Evolutionary conservation across 2,797 vertebrate species (phyloP).

Genomic region (Lycodopsis pacificus): DNA sequence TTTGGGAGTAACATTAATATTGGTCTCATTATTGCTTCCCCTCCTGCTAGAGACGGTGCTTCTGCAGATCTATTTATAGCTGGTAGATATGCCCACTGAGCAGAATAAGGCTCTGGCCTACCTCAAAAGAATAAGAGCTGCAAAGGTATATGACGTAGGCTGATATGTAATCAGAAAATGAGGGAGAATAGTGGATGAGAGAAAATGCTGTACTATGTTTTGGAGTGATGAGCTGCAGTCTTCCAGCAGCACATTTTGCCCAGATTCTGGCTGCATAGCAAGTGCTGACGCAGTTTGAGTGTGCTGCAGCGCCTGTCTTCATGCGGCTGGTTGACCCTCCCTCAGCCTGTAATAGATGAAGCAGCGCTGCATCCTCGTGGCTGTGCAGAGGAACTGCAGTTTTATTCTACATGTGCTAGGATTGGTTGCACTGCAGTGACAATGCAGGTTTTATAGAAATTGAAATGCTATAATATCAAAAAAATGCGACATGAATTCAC

Average conservation of each 20-base stretch:
- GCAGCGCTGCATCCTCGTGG: constrained; percentile 80
- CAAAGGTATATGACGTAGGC: constrained; percentile 64
- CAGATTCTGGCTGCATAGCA: constrained; percentile 83
- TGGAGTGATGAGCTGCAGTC: constrained; percentile 73
- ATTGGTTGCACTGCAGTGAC: constrained; percentile 30
- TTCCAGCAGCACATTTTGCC: constrained; percentile 74
- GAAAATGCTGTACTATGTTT: constrained; percentile 57
- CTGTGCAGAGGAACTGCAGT: constrained; percentile 54
- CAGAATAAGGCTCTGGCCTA: constrained; percentile 74
- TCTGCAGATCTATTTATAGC: constrained; percentile 82
- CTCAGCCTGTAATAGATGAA: constrained; percentile 65
- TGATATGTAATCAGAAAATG: constrained; percentile 55
- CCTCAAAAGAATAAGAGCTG: constrained; percentile 55
- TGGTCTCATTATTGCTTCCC: constrained; percentile 69
- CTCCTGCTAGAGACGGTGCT: constrained; percentile 71
- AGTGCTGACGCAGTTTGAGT: constrained; percentile 85
- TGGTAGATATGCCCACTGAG: constrained; percentile 75
- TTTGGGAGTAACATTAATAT: constrained; percentile 67
- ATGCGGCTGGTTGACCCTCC: constrained; percentile 82
- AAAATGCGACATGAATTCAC: background rate
- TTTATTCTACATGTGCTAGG: constrained; percentile 7
- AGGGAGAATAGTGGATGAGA: constrained; percentile 41
- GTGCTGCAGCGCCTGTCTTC: constrained; percentile 83
- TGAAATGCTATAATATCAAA: background rate
- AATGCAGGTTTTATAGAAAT: constrained; percentile 22